A percentile compares a stretch with the other conserved stretches of the same genome.
Conservation (phyloP, 1,140 invertebrate genomes). For the Apis cerana region DNA sequence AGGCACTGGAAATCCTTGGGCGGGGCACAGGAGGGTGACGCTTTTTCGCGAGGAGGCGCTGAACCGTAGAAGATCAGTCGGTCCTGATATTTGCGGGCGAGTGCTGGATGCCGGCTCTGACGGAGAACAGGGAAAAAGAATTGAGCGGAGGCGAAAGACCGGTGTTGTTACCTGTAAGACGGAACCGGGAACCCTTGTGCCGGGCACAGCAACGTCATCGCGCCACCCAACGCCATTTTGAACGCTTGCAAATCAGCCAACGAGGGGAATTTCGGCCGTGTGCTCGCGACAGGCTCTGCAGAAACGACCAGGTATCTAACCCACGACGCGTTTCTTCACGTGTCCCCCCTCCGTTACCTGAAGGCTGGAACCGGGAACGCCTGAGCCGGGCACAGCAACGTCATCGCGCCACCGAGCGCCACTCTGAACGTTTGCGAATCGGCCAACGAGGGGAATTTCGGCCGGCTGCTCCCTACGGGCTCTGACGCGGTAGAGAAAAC, state of each 20-base stretch:
- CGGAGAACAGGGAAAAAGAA: neutral
- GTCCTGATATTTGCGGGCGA: slow-evolving; percentile 75
- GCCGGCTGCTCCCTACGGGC: slow-evolving; percentile 78
- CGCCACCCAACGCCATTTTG: slow-evolving; percentile 72
- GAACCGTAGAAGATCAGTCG: slow-evolving; percentile 76
- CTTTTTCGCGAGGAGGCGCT: slow-evolving; percentile 66
- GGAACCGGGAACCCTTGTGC: slow-evolving; percentile 87
- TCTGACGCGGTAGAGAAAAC: slow-evolving; percentile 66
- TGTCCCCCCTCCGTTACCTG: slow-evolving; percentile 79
- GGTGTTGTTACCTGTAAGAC: slow-evolving; percentile 83
- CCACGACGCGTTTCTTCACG: no score
- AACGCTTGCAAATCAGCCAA: slow-evolving; percentile 78
- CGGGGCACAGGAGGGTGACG: slow-evolving; percentile 82
- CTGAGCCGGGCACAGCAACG: slow-evolving; percentile 85
- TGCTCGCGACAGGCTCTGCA: slow-evolving; percentile 69
- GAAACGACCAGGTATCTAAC: no score
- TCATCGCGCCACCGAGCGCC: slow-evolving; percentile 75
- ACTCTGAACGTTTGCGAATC: slow-evolving; percentile 78
- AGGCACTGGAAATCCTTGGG: slow-evolving; percentile 83
- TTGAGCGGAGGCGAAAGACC: neutral
- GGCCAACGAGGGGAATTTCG: slow-evolving; percentile 79
- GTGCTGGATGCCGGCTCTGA: slow-evolving; percentile 80
- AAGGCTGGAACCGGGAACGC: slow-evolving; percentile 85
- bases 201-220: slow-evolving; percentile 83
- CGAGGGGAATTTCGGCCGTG: slow-evolving; percentile 79